Base-by-base conservation (phyloP, 2,113 vertebrate genomes). In the Hypocryptadius cinnamomeus region DNA sequence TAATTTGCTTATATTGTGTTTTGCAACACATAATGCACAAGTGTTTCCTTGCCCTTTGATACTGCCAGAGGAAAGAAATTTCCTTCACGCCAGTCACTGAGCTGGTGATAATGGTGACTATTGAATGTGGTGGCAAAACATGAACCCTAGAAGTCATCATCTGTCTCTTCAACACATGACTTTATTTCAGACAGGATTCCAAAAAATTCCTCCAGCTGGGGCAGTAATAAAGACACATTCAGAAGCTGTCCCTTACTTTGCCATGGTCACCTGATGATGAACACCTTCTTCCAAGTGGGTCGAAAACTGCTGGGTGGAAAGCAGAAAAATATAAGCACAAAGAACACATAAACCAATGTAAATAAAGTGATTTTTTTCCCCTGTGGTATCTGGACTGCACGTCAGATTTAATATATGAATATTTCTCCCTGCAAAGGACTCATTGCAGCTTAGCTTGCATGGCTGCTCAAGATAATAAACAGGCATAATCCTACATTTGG, bases 1-100 rank as follows among this genome's bases (percentile, higher is more conserved):
- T 96, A 95, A 96, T 97, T 97, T 96, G 31, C 80, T 94, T 94
- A 68, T 95, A 95, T 50, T 71, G 87, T 31, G 23, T 74, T 95
- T 93, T 90, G 19, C 17, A 64, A 31, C 14, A 56, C 8, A 21
- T 50, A 63, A 88, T 80, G 57, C 48, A 85, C 80, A 93, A 93
- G 94, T 90, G 83, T 42, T 96, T 39, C 27, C 33, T 61, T 91
- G 74, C 71, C 94, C 53, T 71, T 80, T 11, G 44, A 90, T 50
- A 40, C 59, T 66, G 65, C 28, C 31, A 90, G 85, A 84, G 69
- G 78, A 96, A 76, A 82, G 61, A 79, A 57, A 83, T 79, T 64
- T 88, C 64, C 79, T 60, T 86, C 59, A 61, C 20, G 10, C 31
- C 77, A 88, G 37, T 76, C 56, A 76, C 23, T 84, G 59, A 94